Percentiles rank a stretch among this genome's conserved stretches.
Conservation (phyloP, 2,888 invertebrate species). For the Hedychridium roseum region DNA sequence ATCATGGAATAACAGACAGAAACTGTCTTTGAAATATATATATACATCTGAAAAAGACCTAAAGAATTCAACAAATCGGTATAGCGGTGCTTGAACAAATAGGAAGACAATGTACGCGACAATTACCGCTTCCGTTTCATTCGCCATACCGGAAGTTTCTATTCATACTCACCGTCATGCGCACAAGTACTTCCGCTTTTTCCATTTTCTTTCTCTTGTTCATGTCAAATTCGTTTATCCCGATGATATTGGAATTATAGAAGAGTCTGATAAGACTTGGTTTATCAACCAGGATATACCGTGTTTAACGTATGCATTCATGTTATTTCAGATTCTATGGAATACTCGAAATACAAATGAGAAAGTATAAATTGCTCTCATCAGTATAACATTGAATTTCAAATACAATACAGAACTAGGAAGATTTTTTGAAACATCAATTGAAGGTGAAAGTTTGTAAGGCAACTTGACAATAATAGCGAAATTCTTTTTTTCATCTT, state of each 20-base stretch:
- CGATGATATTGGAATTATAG: background rate
- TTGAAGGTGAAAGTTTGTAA: no score
- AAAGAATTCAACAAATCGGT: background rate
- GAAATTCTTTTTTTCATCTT: no score
- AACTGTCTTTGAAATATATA: background rate
- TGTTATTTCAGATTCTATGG: background rate
- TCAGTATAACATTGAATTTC: no score
- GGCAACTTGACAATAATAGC: no score
- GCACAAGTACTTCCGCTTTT: constrained; percentile 40
- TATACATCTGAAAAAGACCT: background rate
- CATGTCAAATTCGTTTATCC: background rate
- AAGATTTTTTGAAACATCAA: no score
- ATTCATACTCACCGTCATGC: constrained; percentile 45
- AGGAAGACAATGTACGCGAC: constrained; percentile 31
- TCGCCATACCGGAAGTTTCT: constrained; percentile 41
- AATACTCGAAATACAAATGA: background rate
- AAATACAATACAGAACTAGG: no score
- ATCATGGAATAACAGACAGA: background rate
- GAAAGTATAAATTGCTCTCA: background rate
- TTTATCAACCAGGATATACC: background rate
- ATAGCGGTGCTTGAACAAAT: background rate
- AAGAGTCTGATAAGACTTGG: background rate
- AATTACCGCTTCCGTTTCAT: constrained; percentile 46
- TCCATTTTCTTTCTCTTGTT: background rate
- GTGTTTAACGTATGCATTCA: background rate